Conservation (phyloP, 2,113 vertebrate species). For the Rattus norvegicus region GRCr8 NC_086027.1:111651501-111652000, state of each 20-base stretch:
- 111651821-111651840: background rate
- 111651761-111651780: background rate
- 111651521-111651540: conserved; percentile 43
- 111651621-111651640: background rate
- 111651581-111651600: conserved; percentile 15
- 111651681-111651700: background rate
- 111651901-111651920: background rate
- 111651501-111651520: conserved; percentile 66
- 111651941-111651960: background rate
- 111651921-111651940: background rate
- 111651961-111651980: conserved; percentile 37
- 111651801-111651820: background rate
- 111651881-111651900: background rate
- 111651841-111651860: background rate
- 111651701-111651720: background rate
- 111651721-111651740: background rate
- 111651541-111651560: background rate
- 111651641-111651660: background rate
- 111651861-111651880: background rate
- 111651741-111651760: background rate
- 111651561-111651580: background rate
- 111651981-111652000: background rate
- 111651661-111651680: background rate
- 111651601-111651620: background rate
- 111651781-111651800: background rate